A percentile compares a stretch with the other conserved stretches of the same genome.
Conservation (phyloP, 2,888 invertebrate species). For the Hemaris fuciformis region DNA sequence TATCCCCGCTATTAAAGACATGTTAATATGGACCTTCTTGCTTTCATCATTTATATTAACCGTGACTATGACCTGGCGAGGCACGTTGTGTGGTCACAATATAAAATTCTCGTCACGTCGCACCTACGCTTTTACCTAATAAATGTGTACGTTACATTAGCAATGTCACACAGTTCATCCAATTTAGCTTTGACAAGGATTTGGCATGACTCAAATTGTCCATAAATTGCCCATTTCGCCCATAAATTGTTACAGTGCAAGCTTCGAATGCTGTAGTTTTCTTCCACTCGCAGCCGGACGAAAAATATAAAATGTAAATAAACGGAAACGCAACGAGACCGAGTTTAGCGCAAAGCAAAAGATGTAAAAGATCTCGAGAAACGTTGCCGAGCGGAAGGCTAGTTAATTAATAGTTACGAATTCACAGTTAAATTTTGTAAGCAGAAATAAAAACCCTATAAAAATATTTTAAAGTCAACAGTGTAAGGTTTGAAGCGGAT, state of each 20-base stretch:
- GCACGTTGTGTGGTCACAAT: conserved; percentile 51
- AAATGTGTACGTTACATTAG: conserved; percentile 62
- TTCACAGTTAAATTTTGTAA: conserved; percentile 24
- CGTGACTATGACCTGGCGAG: conserved; percentile 59
- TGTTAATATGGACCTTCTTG: conserved; percentile 49
- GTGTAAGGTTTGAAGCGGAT: conserved; percentile 58
- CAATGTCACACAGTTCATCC: conserved; percentile 62
- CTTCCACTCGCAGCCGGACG: background rate
- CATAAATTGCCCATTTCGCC: conserved; percentile 49
- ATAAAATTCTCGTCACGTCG: conserved; percentile 74
- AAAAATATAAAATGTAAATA: conserved; percentile 9
- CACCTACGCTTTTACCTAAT: conserved; percentile 66
- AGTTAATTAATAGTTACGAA: conserved; percentile 26
- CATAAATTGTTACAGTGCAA: conserved; percentile 35
- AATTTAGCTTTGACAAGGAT: conserved; percentile 64
- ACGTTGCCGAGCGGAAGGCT: conserved; percentile 7
- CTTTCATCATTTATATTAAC: conserved; percentile 12
- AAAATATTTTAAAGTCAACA: conserved; percentile 55
- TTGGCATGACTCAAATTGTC: conserved; percentile 50
- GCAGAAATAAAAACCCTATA: conserved; percentile 40
- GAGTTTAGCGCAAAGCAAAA: conserved; percentile 11
- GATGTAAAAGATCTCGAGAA: conserved; percentile 9
- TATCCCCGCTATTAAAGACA: background rate
- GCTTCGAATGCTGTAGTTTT: background rate
- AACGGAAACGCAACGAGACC: conserved; percentile 10